A percentile compares a stretch with the other conserved stretches of the same genome.
Conservation (phyloP, 1,140 invertebrate species). For the Drosophila kikkawai region DNA sequence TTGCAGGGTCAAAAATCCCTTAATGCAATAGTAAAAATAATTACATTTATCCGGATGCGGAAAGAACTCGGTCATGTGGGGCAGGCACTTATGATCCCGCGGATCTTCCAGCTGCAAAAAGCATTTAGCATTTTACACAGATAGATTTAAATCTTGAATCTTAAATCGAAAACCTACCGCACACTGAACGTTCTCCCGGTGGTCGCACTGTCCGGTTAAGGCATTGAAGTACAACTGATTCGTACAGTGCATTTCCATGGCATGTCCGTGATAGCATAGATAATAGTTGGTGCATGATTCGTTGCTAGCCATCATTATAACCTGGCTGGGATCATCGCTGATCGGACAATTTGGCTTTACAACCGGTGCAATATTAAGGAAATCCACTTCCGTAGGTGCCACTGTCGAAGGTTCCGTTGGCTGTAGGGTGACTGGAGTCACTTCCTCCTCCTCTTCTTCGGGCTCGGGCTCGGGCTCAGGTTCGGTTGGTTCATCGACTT, state of each 20-base stretch:
- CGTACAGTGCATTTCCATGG: constrained; percentile 78
- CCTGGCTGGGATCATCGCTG: constrained; percentile 73
- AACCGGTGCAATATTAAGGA: constrained; percentile 56
- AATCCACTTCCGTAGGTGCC: constrained; percentile 40
- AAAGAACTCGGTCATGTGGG: constrained; percentile 76
- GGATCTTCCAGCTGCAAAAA: constrained; percentile 52
- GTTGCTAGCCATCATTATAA: constrained; percentile 71
- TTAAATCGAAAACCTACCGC: constrained; percentile 42
- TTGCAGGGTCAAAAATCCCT: constrained; percentile 76
- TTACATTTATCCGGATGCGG: constrained; percentile 80
- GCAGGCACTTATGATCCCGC: constrained; percentile 68
- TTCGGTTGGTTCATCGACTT: constrained; percentile 55
- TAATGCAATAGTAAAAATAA: constrained; percentile 83
- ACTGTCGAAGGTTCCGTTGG: constrained; percentile 41
- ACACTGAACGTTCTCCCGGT: constrained; percentile 73
- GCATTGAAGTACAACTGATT: constrained; percentile 76
- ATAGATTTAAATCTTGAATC: constrained; percentile 4
- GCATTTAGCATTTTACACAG: constrained; percentile 4
- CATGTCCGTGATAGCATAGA: constrained; percentile 77
- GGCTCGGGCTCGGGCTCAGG: constrained; percentile 36
- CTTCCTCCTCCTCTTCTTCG: constrained; percentile 42
- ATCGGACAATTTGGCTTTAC: constrained; percentile 67
- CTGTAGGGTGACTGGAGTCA: not conserved
- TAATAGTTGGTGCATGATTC: constrained; percentile 71
- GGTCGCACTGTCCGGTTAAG: constrained; percentile 68